Evolutionary conservation across 2,113 vertebrate species (phyloP).

Genomic region (Gila orcuttii): DNA sequence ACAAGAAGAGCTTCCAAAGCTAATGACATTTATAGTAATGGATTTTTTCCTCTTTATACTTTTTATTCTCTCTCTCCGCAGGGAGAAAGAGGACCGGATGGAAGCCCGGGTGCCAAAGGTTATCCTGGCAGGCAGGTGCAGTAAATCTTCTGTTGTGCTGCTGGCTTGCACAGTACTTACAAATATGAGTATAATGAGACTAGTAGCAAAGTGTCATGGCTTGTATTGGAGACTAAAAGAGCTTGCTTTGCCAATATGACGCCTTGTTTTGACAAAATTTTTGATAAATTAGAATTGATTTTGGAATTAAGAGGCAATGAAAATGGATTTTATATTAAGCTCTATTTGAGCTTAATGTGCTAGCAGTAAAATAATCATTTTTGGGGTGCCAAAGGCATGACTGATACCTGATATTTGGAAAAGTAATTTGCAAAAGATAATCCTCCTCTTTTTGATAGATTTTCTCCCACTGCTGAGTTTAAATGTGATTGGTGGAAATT

Average conservation of each 20-base stretch:
- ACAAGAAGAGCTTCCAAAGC: neutral
- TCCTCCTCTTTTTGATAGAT: conserved; percentile 37
- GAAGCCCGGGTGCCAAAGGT: conserved; percentile 98
- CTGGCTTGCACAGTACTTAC: conserved; percentile 65
- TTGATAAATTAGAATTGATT: conserved; percentile 2
- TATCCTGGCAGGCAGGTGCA: conserved; percentile 99
- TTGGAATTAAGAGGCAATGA: neutral
- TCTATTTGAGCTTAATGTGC: neutral
- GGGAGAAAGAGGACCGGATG: conserved; percentile 87
- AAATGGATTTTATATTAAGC: neutral
- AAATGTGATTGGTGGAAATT: neutral
- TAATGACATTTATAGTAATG: conserved; percentile 24
- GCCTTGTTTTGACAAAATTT: neutral
- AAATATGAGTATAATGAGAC: conserved; percentile 42
- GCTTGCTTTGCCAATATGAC: conserved; percentile 10
- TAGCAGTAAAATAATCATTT: conserved; percentile 22
- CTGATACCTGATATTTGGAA: conserved; percentile 37
- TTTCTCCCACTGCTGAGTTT: conserved; percentile 31
- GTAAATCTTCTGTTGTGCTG: conserved; percentile 92
- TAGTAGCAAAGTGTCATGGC: conserved; percentile 1
- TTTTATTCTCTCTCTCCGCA: conserved; percentile 68
- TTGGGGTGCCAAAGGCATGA: conserved; percentile 16
- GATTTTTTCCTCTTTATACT: conserved; percentile 15
- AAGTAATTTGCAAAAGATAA: conserved; percentile 22
- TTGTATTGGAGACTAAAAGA: conserved; percentile 21